A percentile compares a stretch with the other conserved stretches of the same genome.
These are phyloP conservation scores for Trachurus trachurus DNA, from an alignment of 2,797 vertebrate genomes.

Conservation along the genomic window DNA sequence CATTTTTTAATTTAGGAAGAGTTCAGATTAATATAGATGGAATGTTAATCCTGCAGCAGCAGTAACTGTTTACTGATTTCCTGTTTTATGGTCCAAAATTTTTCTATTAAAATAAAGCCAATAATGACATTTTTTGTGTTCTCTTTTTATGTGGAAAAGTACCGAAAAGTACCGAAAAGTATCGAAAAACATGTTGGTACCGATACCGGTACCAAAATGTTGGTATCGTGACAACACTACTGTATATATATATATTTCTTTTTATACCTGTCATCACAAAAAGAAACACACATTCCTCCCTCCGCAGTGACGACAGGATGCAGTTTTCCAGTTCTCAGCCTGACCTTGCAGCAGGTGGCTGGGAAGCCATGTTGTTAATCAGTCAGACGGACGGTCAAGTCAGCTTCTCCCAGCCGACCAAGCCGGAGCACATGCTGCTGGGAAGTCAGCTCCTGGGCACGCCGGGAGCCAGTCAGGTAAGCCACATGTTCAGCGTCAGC, in stretches of 20 bases:
- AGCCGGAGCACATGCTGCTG: conserved; percentile 96
- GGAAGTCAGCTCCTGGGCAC: conserved; percentile 94
- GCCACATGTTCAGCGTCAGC: background rate
- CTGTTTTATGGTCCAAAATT: too few species aligned
- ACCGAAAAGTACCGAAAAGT: too few species aligned
- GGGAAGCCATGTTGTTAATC: conserved; percentile 86
- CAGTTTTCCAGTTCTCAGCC: conserved; percentile 95
- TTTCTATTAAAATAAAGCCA: too few species aligned
- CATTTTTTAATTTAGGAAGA: too few species aligned
- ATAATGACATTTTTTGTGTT: too few species aligned
- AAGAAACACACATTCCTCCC: background rate
- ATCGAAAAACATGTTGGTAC: too few species aligned
- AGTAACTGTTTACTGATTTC: too few species aligned
- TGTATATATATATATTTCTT: background rate
- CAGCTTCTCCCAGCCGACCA: conserved; percentile 96
- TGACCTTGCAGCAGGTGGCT: conserved; percentile 86
- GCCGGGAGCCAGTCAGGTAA: conserved; percentile 95
- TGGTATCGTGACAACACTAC: too few species aligned
- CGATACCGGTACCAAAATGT: too few species aligned
- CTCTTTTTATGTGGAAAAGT: too few species aligned
- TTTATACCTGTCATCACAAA: conserved; percentile 4
- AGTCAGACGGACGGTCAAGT: conserved; percentile 89
- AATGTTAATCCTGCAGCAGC: too few species aligned
- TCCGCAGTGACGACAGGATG: conserved; percentile 88
- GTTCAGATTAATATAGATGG: too few species aligned